Base-by-base conservation (phyloP, 2,888 invertebrate species). In the Octodonta nipae region DNA sequence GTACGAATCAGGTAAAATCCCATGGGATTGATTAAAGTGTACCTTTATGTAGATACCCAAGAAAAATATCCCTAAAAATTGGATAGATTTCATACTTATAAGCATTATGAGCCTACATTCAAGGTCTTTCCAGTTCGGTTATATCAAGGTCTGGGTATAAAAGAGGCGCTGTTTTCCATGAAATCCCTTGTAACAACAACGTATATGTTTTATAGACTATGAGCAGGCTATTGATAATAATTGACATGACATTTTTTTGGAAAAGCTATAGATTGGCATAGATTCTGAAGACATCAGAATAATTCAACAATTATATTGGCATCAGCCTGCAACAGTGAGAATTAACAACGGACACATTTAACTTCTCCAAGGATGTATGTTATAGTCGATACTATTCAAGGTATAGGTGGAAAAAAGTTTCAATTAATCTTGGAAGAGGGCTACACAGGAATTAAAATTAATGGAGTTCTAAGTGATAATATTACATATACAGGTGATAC, bases 1-100 rank as follows among this genome's bases (percentile, higher is more conserved):
- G n/a, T 20, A 20, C 20, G 20, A 20, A n/a, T 20, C n/a, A 20
- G n/a, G 20, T n/a, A 20, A 20, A 20, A 20, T 20, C n/a, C 20
- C n/a, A 20, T 20, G 6, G 20, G 20, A 20, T 20, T 20, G 20
- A n/a, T 20, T 20, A 20, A 20, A 20, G 20, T n/a, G 7, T 20
- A 20, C 20, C 20, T 7, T 7, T 20, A n/a, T n/a, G n/a, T n/a
- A n/a, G n/a, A n/a, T n/a, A n/a, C n/a, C n/a, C n/a, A n/a, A n/a
- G n/a, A n/a, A n/a, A n/a, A n/a, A n/a, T n/a, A n/a, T n/a, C n/a
- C n/a, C n/a, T n/a, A n/a, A n/a, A n/a, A n/a, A n/a, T n/a, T n/a
- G n/a, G n/a, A n/a, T n/a, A n/a, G n/a, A n/a, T n/a, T n/a, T n/a
- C n/a, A n/a, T 20, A 20, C 20, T 20, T 20, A 7, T 20, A 6